phyloP scores from a whole-genome alignment of 2,888 invertebrate species.

The Meliscaeva auricollis region DNA sequence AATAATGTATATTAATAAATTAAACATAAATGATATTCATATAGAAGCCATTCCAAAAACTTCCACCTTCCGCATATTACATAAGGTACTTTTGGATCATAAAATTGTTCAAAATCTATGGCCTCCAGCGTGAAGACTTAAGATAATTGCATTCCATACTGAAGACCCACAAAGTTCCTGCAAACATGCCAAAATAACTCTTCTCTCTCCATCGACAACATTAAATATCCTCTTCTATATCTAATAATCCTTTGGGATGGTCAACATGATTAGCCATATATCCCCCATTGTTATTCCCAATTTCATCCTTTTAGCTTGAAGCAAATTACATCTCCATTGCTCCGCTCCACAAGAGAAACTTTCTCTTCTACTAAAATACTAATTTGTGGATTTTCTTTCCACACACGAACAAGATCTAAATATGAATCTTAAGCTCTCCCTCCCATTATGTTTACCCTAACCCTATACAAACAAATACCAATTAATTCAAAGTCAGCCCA shows the following conservation, averaged over 20 bases:
- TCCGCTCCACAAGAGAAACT: slow-evolving; percentile 45
- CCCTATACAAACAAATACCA: slow-evolving; percentile 18
- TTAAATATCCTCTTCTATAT: slow-evolving; percentile 32
- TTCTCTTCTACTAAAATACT: slow-evolving; percentile 36
- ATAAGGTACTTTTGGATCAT: not conserved
- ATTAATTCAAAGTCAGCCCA: slow-evolving; percentile 32
- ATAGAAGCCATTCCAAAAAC: not conserved
- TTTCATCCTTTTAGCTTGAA: slow-evolving; percentile 35
- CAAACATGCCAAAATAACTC: slow-evolving; percentile 30
- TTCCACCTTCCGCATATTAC: not conserved
- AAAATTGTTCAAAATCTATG: not conserved
- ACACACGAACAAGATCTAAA: not conserved
- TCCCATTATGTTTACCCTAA: not conserved
- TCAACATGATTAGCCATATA: slow-evolving; percentile 41
- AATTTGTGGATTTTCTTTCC: slow-evolving; percentile 31
- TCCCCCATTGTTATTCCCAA: slow-evolving; percentile 30
- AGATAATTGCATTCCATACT: slow-evolving; percentile 1
- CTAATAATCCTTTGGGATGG: slow-evolving; percentile 31
- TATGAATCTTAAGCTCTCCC: slow-evolving; percentile 33
- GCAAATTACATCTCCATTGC: slow-evolving; percentile 56
- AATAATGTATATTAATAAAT: no score
- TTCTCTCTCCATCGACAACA: slow-evolving; percentile 12
- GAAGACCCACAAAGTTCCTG: slow-evolving; percentile 10
- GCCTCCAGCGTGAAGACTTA: not conserved
- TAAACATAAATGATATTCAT: no score